Base-by-base conservation (phyloP, 1,140 invertebrate species). In the Thalassaphorura encarpata region DNA sequence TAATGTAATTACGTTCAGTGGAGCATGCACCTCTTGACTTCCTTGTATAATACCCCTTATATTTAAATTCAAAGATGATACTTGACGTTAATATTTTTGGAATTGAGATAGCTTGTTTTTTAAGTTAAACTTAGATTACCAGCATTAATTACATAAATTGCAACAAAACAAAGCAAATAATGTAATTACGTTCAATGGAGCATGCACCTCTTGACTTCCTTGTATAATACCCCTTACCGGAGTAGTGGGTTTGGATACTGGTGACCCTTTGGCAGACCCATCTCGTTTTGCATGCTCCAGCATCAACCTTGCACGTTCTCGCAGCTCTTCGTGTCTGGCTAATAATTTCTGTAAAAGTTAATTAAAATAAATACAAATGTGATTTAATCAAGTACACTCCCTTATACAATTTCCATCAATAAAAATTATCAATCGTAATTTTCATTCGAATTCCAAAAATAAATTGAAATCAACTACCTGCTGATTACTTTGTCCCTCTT, bases 271-370 rank as follows among this genome's bases (percentile, higher is more conserved):
- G 43, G 69, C 61, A 4, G 72, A 72, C 53, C 73, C 76, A 39
- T 80, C 81, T 28, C 54, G 24, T 72, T 84, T 82, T 15, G 88
- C 83, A 66, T 89, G 86, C 71, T 95, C 89, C 63, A 95, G 77
- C 71, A 97, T 77, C 70, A 88, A 79, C 69, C 88, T 82, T 51
- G 91, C 91, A 74, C 87, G 77, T 78, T 94, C 89, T 71, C 88
- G 85, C 64, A 95, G 76, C 74, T 88, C 84, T 63, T 87, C 84
- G 70, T 89, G 85, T 36, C 86, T 79, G 64, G 81, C 82, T 67
- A 86, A 70, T 66, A 85, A 73, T 71, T 83, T 78, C 50, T 50
- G 29, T 27, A 40, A 27, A 26, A 52, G n/a, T n/a, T n/a, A n/a
- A n/a, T n/a, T n/a, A n/a, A n/a, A n/a, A n/a, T 28, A 4, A n/a